phyloP scores from a whole-genome alignment of 2,113 vertebrate species.

The Dipodomys stephensi region DNA sequence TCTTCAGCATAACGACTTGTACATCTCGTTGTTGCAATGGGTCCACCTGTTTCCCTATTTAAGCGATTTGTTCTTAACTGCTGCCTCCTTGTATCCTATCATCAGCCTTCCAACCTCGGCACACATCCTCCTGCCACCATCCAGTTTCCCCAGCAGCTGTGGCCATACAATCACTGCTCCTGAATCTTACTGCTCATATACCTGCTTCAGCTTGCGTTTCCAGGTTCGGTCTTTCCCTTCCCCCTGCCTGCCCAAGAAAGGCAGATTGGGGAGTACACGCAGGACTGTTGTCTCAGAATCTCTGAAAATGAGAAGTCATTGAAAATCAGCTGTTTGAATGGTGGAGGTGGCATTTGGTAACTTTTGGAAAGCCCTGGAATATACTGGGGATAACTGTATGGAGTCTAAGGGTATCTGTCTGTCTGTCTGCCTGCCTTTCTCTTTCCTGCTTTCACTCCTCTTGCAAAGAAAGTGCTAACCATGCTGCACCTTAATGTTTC shows the following conservation, averaged over 20 bases:
- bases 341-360: neutral
- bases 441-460: neutral
- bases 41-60: too few species aligned
- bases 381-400: rapidly evolving
- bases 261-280: rapidly evolving
- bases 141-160: neutral
- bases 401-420: neutral
- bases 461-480: neutral
- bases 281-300: neutral
- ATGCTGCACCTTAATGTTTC: rapidly evolving
- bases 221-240: neutral
- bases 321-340: neutral
- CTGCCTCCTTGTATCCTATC: neutral
- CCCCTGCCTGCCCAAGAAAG: rapidly evolving
- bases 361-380: neutral
- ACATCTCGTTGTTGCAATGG: too few species aligned
- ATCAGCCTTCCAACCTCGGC: neutral
- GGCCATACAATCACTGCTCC: rapidly evolving
- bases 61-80: neutral
- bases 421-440: too few species aligned
- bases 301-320: neutral
- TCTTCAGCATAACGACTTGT: too few species aligned
- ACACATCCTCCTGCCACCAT: neutral
- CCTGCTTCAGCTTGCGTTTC: neutral
- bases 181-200: neutral